These are phyloP conservation scores for Chaunax sp. DNA, from an alignment of 2,797 vertebrate genomes.

Conservation along the genomic window DNA sequence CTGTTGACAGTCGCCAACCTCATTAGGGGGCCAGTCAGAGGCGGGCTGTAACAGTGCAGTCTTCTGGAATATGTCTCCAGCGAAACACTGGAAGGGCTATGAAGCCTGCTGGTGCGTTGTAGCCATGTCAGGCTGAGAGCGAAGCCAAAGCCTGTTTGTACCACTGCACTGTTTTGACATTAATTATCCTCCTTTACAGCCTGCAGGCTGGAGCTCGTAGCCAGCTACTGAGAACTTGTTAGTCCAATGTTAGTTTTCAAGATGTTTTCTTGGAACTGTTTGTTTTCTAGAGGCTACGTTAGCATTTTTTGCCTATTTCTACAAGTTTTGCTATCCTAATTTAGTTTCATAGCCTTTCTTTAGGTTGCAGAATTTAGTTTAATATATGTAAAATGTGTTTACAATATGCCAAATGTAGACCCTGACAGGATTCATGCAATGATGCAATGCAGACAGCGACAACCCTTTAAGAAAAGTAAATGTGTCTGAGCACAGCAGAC, in stretches of 20 bases:
- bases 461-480: constrained; percentile 7
- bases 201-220: constrained; percentile 54
- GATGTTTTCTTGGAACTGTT: constrained; percentile 13
- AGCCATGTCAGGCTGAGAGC: constrained; percentile 70
- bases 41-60: constrained; percentile 75
- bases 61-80: constrained; percentile 81
- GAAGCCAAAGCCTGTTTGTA: constrained; percentile 67
- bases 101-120: constrained; percentile 76
- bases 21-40: constrained; percentile 83
- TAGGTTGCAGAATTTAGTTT: background rate
- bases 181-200: constrained; percentile 79
- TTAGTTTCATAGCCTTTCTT: background rate
- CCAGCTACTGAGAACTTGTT: constrained; percentile 45
- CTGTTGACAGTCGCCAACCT: constrained; percentile 85
- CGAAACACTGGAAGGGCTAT: constrained; percentile 71
- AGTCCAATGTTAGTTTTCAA: constrained; percentile 14
- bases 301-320: background rate
- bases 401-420: background rate
- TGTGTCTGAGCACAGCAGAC: constrained; percentile 39
- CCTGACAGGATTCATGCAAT: background rate
- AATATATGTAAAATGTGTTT: constrained; percentile 2
- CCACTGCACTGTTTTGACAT: constrained; percentile 79
- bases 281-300: background rate
- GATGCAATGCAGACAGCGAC: constrained; percentile 23
- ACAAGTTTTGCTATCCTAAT: constrained; percentile 11